Percentiles rank a stretch among this genome's conserved stretches.
phyloP scores from a whole-genome alignment of 2,113 vertebrate genomes.

The Oenanthe melanoleuca region DNA sequence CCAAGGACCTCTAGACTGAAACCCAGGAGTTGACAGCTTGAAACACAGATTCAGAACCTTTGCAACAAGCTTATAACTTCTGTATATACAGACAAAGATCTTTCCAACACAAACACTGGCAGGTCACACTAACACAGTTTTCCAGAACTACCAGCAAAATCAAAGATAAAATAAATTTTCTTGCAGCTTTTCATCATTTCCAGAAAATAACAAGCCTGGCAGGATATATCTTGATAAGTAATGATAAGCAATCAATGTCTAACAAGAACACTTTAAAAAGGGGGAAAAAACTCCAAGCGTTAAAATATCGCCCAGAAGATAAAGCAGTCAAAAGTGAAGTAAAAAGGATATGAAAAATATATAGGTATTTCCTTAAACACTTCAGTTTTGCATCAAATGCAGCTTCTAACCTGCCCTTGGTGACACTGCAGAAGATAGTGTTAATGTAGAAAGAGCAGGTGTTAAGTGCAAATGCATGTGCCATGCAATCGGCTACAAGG shows the following conservation, averaged over 20 bases:
- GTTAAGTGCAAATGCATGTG: constrained; percentile 60
- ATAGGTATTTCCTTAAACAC: background rate
- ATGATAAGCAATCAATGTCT: background rate
- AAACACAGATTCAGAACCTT: background rate
- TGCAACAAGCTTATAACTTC: background rate
- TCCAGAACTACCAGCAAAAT: background rate
- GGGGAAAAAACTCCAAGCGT: accelerated
- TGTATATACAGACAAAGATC: background rate
- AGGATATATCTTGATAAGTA: background rate
- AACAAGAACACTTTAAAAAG: background rate
- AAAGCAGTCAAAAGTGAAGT: background rate
- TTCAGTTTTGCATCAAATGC: background rate
- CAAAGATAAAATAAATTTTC: background rate
- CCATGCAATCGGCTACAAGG: constrained; percentile 19
- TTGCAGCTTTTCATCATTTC: background rate
- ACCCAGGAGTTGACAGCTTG: background rate
- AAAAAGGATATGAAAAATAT: background rate
- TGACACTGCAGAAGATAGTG: constrained; percentile 71
- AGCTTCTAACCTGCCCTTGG: background rate
- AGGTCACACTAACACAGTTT: background rate
- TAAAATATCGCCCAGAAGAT: background rate
- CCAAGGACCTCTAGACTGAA: background rate
- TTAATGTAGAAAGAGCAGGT: constrained; percentile 77
- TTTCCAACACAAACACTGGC: background rate
- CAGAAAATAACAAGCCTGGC: background rate